Conservation (phyloP, 2,797 vertebrate species). For the Rhynchotus rufescens region DNA sequence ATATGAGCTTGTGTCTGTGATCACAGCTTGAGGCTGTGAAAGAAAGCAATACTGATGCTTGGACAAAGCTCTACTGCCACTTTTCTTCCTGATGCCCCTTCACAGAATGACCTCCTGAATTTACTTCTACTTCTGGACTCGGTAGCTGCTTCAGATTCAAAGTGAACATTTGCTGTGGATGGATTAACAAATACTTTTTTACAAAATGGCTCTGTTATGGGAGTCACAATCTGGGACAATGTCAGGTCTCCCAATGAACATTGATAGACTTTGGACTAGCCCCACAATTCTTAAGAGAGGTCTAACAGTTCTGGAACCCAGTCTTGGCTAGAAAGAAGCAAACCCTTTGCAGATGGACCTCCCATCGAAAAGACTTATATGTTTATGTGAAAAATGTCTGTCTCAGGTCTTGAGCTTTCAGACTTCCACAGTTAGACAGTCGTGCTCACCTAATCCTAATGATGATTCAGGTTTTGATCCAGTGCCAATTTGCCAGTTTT, state of each 20-base stretch:
- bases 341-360: not conserved
- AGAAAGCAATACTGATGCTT: not conserved
- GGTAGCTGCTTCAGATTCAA: constrained; percentile 11
- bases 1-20: not conserved
- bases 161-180: constrained; percentile 24
- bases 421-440: not conserved
- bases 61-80: not conserved
- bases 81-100: not conserved
- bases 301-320: not conserved
- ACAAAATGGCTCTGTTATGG: not conserved
- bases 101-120: not conserved
- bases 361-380: not conserved
- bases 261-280: not conserved
- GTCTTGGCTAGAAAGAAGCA: not conserved
- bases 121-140: constrained; percentile 13
- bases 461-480: not conserved
- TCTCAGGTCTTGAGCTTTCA: not conserved
- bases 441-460: not conserved
- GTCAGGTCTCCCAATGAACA: not conserved
- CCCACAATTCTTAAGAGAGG: not conserved
- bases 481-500: not conserved
- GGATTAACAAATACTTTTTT: not conserved
- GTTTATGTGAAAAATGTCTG: not conserved
- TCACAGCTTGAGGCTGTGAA: not conserved
- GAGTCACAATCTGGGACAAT: not conserved